These are phyloP conservation scores for Gastrophryne carolinensis DNA, from an alignment of 2,797 vertebrate genomes.

Conservation along the genomic window DNA sequence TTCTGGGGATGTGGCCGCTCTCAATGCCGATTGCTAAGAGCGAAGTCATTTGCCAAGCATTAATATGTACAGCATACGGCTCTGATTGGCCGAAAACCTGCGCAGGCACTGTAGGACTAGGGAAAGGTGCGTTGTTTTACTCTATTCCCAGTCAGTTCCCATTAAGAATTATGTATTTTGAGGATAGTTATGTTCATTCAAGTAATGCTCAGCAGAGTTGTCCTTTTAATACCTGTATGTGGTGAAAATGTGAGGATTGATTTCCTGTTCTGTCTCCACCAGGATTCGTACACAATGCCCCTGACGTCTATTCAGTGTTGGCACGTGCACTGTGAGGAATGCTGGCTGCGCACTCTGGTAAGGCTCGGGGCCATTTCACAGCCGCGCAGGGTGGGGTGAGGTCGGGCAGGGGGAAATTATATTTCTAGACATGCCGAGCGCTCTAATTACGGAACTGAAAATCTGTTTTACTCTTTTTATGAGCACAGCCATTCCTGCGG, in stretches of 20 bases:
- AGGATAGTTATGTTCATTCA: no score
- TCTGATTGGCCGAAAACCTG: no score
- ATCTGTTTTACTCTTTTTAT: slow-evolving; percentile 9
- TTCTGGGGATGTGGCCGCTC: no score
- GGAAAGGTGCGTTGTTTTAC: no score
- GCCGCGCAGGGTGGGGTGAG: background rate
- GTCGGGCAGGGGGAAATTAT: background rate
- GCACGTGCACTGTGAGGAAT: slow-evolving; percentile 99
- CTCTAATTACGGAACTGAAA: slow-evolving; percentile 9
- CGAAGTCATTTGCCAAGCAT: no score
- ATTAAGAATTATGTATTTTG: no score
- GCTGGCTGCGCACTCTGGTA: slow-evolving; percentile 98
- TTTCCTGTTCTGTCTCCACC: slow-evolving; percentile 55
- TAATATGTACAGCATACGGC: no score
- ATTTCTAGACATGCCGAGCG: background rate
- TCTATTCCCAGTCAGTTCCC: no score
- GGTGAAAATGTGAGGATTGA: slow-evolving; percentile 11
- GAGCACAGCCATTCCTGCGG: background rate
- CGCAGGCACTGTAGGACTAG: no score
- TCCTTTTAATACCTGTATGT: background rate
- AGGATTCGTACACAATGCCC: slow-evolving; percentile 97
- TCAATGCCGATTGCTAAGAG: no score
- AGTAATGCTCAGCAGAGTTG: background rate
- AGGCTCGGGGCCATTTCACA: slow-evolving; percentile 53
- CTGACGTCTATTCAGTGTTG: slow-evolving; percentile 98